Evolutionary conservation across 2,888 invertebrate genomes (phyloP), one percentile per base, ranked within the genome.

Genomic region (Euplexia lucipara): DNA sequence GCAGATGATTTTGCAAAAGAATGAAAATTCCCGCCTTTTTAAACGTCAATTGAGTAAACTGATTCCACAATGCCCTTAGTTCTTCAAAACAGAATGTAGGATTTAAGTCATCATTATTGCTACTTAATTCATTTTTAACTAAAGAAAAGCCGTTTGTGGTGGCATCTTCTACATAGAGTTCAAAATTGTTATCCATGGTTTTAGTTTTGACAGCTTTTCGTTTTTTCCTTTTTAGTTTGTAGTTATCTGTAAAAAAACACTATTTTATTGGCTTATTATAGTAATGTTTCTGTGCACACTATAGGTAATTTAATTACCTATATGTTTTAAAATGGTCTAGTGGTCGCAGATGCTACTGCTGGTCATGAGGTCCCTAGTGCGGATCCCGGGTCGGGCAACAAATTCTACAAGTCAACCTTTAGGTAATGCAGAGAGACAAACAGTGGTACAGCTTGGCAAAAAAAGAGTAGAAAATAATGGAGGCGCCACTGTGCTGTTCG

Each of bases 141-240:
- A 94, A 74, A 35, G 75, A 81, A 62, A 91, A 95, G 8, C 94
- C 93, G 12, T 75, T 69, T 0, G 61, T 78, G 0, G 70, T 64
- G 2, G 91, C 92, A 20, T 91, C 87, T 64, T 83, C 65, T 2
- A 91, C 69, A 67, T 94, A 95, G 12, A 75, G 77, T 56, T 88
- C 87, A 68, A 95, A 94, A 60, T 91, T 83, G 18, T 89, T 88
- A 0, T 81, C 64, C 56, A 88, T 76, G 20, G 74, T 65, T 82
- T 90, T 92, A 0, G 86, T 85, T 76, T 87, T 89, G 0, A 95
- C 91, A 0, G 95, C 89, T 87, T 94, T 95, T n/a, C 94, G 81
- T 82, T 90, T 93, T 39, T 88, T 93, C 66, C 93, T 91, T 87
- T 90, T 89, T 88, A 96, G 51, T 83, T 86, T 82, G 86, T 83